Evolutionary conservation across 2,797 vertebrate genomes (phyloP), one percentile per base, ranked within the genome.

Genomic region (Sebastes kiyomatsui): DNA sequence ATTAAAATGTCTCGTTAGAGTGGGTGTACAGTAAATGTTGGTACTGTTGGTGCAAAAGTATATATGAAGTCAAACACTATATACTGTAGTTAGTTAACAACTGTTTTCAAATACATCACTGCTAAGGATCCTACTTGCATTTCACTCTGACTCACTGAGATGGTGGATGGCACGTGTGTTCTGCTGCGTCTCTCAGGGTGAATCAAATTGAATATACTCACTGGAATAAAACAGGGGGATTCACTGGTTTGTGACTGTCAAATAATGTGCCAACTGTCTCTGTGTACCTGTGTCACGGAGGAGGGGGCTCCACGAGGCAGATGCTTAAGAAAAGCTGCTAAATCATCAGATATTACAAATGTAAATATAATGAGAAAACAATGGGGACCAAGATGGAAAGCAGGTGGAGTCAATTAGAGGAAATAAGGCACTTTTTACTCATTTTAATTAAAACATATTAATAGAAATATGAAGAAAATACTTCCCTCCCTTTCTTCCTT

Each of bases 221-320:
- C 38, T 65, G 69, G 72, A 81, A 85, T 82, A 77, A 90, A 89
- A 81, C 77, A 35, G 5, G 59, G 68, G 81, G 84, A 90, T 72
- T 87, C 88, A 65, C 75, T 83, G 85, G 82, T 81, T 91, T 87
- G 85, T 81, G 81, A 88, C 80, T 77, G 62, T 81, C 76, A 85
- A 87, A 89, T 82, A 85, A 85, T 83, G 77, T 84, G 77, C 76
- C 79, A 90, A 89, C 90, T 90, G 74, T 83, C 67, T 81, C 59
- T 81, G 66, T 87, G 70, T 86, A 33, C 79, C 73, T 59, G 16
- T 84, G 76, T 84, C 79, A 80, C 72, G 62, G 76, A 60, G 76
- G 54, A 86, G 22, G 42, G 12, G 22, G 69, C 75, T 80, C 54
- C 25, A 56, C 5, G 4, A 73, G 62, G 77, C 72, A 84, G 76